Evolutionary conservation across 2,113 vertebrate genomes (phyloP).

Genomic region (Chaetodon auriga): DNA sequence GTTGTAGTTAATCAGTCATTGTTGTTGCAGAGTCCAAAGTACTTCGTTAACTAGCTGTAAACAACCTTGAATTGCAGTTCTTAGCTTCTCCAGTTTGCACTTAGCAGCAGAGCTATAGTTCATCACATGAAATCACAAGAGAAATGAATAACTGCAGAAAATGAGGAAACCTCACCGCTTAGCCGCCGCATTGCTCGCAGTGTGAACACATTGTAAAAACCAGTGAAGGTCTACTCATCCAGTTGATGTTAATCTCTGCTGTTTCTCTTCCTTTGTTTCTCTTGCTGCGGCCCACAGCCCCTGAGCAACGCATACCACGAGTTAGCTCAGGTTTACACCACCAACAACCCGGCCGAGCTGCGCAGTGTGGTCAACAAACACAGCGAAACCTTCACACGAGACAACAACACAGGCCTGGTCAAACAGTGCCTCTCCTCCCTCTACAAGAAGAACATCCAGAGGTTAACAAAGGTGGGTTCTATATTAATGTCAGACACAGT

Average conservation of each 20-base stretch:
- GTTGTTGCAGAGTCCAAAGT: background rate
- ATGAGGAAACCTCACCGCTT: background rate
- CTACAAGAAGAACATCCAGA: slow-evolving; percentile 99
- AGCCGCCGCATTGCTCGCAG: background rate
- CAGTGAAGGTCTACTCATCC: background rate
- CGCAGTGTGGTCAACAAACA: slow-evolving; percentile 95
- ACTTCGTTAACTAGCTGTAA: background rate
- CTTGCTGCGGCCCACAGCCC: slow-evolving; percentile 83
- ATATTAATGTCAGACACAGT: background rate
- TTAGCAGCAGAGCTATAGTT: background rate
- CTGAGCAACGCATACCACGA: slow-evolving; percentile 99
- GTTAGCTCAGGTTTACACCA: slow-evolving; percentile 96
- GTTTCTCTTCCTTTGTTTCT: background rate
- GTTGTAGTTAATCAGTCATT: background rate
- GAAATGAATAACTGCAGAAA: background rate
- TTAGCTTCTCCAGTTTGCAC: background rate
- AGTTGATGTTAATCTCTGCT: background rate
- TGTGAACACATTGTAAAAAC: background rate
- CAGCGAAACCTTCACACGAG: slow-evolving; percentile 93
- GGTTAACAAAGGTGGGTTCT: slow-evolving; percentile 94
- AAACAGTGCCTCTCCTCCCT: slow-evolving; percentile 98
- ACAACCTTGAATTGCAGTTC: background rate
- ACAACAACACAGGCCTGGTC: slow-evolving; percentile 98
- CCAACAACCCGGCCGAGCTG: slow-evolving; percentile 96
- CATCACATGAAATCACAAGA: background rate